phyloP scores from a whole-genome alignment of 2,113 vertebrate genomes.

The Crotalus horridus region DNA sequence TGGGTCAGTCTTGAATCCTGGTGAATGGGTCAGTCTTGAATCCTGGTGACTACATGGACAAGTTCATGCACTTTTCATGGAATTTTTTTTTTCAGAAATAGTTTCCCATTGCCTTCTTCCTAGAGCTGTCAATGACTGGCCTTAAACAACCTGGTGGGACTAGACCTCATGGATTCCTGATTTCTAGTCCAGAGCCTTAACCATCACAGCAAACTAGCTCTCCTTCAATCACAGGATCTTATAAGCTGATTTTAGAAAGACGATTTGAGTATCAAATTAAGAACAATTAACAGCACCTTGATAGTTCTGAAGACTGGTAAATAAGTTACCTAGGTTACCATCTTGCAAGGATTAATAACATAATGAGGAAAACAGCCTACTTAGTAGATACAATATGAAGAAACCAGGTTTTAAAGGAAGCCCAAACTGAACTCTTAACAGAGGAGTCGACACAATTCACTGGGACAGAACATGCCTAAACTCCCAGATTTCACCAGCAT shows the following conservation, averaged over 20 bases:
- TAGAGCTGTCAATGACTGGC: not conserved
- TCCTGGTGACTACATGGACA: not conserved
- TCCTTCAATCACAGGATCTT: not conserved
- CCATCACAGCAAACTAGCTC: not conserved
- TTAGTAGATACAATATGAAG: not conserved
- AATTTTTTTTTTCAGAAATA: not conserved
- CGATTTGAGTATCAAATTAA: not conserved
- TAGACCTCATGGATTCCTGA: not conserved
- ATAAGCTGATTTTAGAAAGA: not conserved
- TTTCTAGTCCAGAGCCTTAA: not conserved
- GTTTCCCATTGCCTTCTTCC: not conserved
- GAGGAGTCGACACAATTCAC: not conserved
- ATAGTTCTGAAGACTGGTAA: not conserved
- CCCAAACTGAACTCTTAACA: not conserved
- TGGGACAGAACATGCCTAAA: not conserved
- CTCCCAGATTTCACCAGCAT: not conserved
- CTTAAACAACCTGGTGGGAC: not conserved
- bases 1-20: not conserved
- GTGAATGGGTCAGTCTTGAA: not conserved
- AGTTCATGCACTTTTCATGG: not conserved
- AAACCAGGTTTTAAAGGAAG: not conserved
- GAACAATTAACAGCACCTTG: not conserved
- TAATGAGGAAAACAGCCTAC: not conserved
- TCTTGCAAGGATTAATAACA: not conserved
- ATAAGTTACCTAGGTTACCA: not conserved